Conservation (phyloP, 2,888 invertebrate species). For the Acleris emargana region DNA sequence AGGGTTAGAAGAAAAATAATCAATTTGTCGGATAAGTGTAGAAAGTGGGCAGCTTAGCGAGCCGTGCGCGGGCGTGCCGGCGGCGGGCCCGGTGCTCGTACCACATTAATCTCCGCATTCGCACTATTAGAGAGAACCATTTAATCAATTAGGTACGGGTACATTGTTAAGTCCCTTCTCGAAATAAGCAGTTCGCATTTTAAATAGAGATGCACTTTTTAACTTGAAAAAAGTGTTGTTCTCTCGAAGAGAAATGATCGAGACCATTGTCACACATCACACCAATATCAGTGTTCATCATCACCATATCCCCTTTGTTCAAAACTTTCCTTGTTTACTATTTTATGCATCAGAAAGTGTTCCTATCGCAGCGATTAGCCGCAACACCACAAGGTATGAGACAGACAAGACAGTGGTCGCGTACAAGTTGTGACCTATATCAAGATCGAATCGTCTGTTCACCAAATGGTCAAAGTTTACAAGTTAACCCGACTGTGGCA, state of each 20-base stretch:
- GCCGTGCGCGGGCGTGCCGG: slow-evolving; percentile 27
- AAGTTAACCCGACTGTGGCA: slow-evolving; percentile 42
- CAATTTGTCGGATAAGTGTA: slow-evolving; percentile 17
- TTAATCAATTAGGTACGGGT: slow-evolving; percentile 49
- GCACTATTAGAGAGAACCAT: slow-evolving; percentile 47
- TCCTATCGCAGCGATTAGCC: background rate
- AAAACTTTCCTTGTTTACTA: too few species aligned
- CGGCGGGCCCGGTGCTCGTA: slow-evolving; percentile 35
- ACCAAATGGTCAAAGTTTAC: slow-evolving; percentile 39
- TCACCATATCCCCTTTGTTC: too few species aligned
- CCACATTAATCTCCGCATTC: slow-evolving; percentile 48
- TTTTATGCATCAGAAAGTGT: too few species aligned
- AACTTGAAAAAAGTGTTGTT: too few species aligned
- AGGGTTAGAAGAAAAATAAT: slow-evolving; percentile 4
- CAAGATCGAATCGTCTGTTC: slow-evolving; percentile 36
- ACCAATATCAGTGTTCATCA: too few species aligned
- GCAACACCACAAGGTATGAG: background rate
- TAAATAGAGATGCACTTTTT: too few species aligned
- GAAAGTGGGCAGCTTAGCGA: slow-evolving; percentile 15
- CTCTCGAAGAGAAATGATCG: too few species aligned
- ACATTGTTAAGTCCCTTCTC: background rate
- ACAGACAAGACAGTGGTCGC: slow-evolving; percentile 3
- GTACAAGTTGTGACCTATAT: slow-evolving; percentile 28
- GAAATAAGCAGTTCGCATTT: too few species aligned
- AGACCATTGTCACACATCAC: too few species aligned